Evolutionary conservation across 2,113 vertebrate genomes (phyloP).

Genomic region (Eubucco bourcierii): DNA sequence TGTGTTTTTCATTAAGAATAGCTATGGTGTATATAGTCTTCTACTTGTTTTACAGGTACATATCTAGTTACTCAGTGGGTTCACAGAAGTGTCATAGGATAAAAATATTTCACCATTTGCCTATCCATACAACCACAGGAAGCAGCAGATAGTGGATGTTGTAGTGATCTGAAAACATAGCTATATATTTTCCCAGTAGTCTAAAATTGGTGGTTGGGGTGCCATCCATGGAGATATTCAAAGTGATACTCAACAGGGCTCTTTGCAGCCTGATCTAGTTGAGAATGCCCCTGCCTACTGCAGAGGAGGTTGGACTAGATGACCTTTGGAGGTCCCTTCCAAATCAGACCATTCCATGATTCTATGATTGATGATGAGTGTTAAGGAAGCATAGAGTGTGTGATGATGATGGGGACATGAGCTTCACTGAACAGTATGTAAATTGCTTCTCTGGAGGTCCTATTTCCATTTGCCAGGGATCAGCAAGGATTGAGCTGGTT

Average conservation of each 20-base stretch:
- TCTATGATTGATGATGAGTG: neutral
- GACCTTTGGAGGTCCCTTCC: too few species aligned
- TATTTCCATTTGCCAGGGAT: neutral
- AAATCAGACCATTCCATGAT: too few species aligned
- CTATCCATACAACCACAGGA: neutral
- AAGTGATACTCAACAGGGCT: too few species aligned
- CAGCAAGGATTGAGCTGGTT: rapidly evolving
- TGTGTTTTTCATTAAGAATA: neutral
- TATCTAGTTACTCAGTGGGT: neutral
- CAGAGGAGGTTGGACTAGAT: too few species aligned
- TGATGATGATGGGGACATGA: neutral
- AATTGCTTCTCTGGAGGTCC: neutral
- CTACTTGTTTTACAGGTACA: neutral
- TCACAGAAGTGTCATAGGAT: neutral
- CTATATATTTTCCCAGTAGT: rapidly evolving
- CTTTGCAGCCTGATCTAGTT: too few species aligned
- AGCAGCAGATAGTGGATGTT: neutral
- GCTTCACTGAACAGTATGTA: rapidly evolving
- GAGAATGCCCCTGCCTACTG: too few species aligned
- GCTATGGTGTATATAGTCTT: neutral
- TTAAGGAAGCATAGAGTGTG: neutral
- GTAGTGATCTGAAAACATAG: neutral
- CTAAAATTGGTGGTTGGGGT: neutral
- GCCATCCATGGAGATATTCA: too few species aligned
- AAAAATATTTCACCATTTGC: neutral